Percentiles rank a stretch among this genome's conserved stretches.
phyloP scores from a whole-genome alignment of 1,140 invertebrate species.

The Thaumetopoea pityocampa region DNA sequence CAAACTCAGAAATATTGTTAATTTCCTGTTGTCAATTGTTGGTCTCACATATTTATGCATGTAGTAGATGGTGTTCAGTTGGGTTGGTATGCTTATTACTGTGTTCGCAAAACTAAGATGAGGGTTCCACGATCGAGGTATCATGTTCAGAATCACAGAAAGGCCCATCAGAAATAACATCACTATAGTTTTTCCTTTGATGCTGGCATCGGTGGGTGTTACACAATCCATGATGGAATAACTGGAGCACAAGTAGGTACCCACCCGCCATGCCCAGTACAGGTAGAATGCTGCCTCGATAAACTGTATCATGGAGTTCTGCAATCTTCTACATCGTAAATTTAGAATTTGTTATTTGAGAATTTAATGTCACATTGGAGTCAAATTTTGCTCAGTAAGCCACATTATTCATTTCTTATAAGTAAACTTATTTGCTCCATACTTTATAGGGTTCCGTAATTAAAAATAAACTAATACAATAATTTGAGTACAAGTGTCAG shows the following conservation, averaged over 20 bases:
- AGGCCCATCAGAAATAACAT: slow-evolving; percentile 17
- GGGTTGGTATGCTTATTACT: slow-evolving; percentile 36
- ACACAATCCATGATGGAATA: slow-evolving; percentile 30
- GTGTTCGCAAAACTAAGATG: slow-evolving; percentile 30
- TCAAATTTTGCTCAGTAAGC: too few species aligned
- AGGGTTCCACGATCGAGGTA: slow-evolving; percentile 33
- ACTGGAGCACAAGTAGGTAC: slow-evolving; percentile 31
- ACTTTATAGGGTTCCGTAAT: too few species aligned
- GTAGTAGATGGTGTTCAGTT: slow-evolving; percentile 34
- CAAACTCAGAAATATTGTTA: slow-evolving; percentile 29
- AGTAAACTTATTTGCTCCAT: too few species aligned
- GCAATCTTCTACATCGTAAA: too few species aligned
- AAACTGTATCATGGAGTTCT: slow-evolving; percentile 16
- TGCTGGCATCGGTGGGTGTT: slow-evolving; percentile 20
- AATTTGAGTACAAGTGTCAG: too few species aligned
- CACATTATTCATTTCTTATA: too few species aligned
- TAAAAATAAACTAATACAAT: too few species aligned
- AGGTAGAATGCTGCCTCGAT: slow-evolving; percentile 21
- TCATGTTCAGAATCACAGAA: slow-evolving; percentile 21
- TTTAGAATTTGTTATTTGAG: too few species aligned
- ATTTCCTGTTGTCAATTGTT: slow-evolving; percentile 25
- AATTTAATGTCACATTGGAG: too few species aligned
- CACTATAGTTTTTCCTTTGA: slow-evolving; percentile 15
- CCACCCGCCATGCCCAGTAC: slow-evolving; percentile 35
- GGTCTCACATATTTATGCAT: slow-evolving; percentile 31